Base-by-base conservation (phyloP, 2,888 invertebrate species). In the Acleris cristana region DNA sequence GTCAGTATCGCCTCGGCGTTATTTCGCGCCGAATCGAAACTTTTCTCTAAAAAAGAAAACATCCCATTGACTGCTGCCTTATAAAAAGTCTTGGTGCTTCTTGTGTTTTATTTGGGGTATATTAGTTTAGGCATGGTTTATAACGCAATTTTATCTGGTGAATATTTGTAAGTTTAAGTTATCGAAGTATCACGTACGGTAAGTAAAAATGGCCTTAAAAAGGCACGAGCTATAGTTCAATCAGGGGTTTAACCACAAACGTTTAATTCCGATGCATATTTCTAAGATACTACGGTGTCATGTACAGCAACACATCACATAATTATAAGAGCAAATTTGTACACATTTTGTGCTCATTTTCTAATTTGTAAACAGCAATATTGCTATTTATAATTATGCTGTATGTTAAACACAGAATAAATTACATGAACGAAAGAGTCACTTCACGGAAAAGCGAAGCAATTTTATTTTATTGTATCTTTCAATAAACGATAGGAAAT, bases 31-130 rank as follows among this genome's bases (percentile, higher is more conserved):
- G 88, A 86, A 79, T 89, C 90, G 74, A 81, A 83, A 74, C 74
- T 76, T 75, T 86, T 86, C 74, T 82, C 91, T 91, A 91, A 85
- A 91, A 84, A 89, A 89, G 85, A 86, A 89, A 89, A 89, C 78
- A 70, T 70, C 72, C 75, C 72, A 72, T 72, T 69, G 64, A 65
- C 65, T 53, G 65, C 52, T 59, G 49, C 61, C 55, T 70, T 69
- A 69, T 69, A 65, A 62, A 66, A 48, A 55, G 57, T 63, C 58
- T 62, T 56, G 61, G 61, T 66, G 64, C 67, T 70, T 56, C 23
- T 10, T 52, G 44, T 26, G 16, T 45, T 40, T 21, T 34, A 19
- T 18, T 18, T 67, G 48, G 19, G 18, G 5, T 56, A 51, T 48
- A 52, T 49, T 23, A 18, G 53, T 67, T 19, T 23, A 14, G 19